Evolutionary conservation across 2,888 invertebrate genomes (phyloP).

Genomic region (Synergus japonicus): DNA sequence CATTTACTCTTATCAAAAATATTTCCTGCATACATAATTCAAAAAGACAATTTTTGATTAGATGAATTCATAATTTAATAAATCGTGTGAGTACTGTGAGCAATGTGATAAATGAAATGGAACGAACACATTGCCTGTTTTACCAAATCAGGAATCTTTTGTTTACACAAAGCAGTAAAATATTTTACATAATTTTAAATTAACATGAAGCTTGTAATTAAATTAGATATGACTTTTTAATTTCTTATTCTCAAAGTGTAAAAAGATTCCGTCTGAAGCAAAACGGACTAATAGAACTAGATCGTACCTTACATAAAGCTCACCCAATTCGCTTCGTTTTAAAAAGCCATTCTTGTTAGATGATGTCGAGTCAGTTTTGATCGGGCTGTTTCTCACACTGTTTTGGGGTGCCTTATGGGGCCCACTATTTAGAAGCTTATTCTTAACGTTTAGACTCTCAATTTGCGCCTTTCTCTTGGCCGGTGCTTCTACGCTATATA

Average conservation of each 20-base stretch:
- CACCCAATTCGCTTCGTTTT: slow-evolving; percentile 76
- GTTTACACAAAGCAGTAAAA: not conserved
- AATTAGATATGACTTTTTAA: not conserved
- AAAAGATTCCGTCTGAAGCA: slow-evolving; percentile 45
- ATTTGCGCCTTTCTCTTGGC: slow-evolving; percentile 72
- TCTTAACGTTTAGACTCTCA: slow-evolving; percentile 73
- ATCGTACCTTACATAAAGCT: slow-evolving; percentile 77
- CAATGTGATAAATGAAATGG: slow-evolving; percentile 39
- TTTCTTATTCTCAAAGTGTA: slow-evolving; percentile 24
- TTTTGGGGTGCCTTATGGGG: slow-evolving; percentile 72
- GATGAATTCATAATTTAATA: not conserved
- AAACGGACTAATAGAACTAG: slow-evolving; percentile 70
- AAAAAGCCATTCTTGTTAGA: slow-evolving; percentile 75
- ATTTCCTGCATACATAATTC: not conserved
- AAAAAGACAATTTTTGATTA: slow-evolving; percentile 7
- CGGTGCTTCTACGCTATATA: slow-evolving; percentile 74
- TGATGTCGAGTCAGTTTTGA: slow-evolving; percentile 70
- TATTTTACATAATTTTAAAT: not conserved
- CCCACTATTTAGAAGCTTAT: slow-evolving; percentile 74
- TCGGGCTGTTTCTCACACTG: slow-evolving; percentile 68
- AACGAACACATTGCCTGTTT: not conserved
- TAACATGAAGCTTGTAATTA: not conserved
- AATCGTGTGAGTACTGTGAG: slow-evolving; percentile 4
- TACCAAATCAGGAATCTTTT: slow-evolving; percentile 38
- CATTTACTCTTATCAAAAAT: not conserved